Percentiles rank a stretch among this genome's conserved stretches.
These are phyloP conservation scores for Lutjanus erythropterus DNA, from an alignment of 2,113 vertebrate species.

Conservation along the genomic window DNA sequence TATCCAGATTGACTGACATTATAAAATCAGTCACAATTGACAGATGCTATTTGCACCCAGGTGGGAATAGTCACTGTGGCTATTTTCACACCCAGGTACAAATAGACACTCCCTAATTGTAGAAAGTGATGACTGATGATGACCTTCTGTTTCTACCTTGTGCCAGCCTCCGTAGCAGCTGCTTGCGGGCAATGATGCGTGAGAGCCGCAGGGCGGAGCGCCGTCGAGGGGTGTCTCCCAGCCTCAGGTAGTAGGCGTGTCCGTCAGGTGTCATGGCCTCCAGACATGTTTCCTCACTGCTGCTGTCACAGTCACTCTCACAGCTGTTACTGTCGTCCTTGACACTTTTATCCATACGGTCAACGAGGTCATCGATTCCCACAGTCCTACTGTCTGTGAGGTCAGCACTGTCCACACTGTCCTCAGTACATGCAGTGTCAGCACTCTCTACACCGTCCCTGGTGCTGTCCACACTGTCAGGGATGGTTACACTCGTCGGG, in stretches of 20 bases:
- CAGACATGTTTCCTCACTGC: conserved; percentile 65
- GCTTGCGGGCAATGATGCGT: conserved; percentile 81
- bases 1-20: not conserved
- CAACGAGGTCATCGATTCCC: conserved; percentile 3
- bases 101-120: no score
- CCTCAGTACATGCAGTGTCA: conserved; percentile 6
- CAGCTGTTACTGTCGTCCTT: not conserved
- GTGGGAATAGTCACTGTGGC: no score
- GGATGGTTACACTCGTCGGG: not conserved
- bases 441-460: not conserved
- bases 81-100: no score
- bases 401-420: conserved; percentile 3
- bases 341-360: not conserved
- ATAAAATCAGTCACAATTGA: no score
- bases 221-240: conserved; percentile 70
- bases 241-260: conserved; percentile 81
- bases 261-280: conserved; percentile 78
- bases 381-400: not conserved
- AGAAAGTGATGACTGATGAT: no score
- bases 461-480: conserved; percentile 12
- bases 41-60: no score
- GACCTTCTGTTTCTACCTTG: conserved; percentile 75
- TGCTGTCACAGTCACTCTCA: conserved; percentile 54
- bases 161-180: conserved; percentile 77
- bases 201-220: conserved; percentile 83